A percentile compares a stretch with the other conserved stretches of the same genome.
phyloP scores from a whole-genome alignment of 2,797 vertebrate genomes.

The Darevskia mixta region DNA sequence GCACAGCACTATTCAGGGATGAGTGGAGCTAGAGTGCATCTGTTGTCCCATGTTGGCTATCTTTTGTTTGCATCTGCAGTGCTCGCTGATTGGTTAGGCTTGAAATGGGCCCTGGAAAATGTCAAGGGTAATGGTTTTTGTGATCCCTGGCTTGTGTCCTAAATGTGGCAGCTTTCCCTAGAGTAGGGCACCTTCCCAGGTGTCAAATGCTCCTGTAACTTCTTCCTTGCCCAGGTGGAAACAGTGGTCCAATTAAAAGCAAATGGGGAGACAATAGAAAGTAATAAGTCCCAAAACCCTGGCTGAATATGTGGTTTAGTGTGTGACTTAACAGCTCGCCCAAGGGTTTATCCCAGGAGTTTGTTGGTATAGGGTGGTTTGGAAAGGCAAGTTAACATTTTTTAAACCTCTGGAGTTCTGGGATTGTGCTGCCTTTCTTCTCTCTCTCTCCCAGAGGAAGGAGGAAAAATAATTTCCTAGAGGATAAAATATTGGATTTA shows the following conservation, averaged over 20 bases:
- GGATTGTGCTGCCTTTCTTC: no score
- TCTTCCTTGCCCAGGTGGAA: not conserved
- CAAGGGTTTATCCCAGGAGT: not conserved
- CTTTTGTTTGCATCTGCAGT: no score
- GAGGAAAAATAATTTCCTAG: not conserved
- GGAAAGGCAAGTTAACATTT: not conserved
- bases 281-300: not conserved
- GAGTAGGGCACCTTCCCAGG: constrained; percentile 14
- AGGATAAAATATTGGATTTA: not conserved
- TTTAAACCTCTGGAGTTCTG: no score
- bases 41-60: rapidly evolving
- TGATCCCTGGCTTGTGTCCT: not conserved
- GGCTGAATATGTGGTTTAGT: not conserved
- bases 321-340: not conserved
- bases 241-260: not conserved
- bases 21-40: not conserved
- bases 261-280: not conserved
- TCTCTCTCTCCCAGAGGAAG: not conserved
- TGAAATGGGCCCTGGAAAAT: not conserved
- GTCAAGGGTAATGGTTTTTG: no score
- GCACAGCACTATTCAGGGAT: not conserved
- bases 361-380: not conserved
- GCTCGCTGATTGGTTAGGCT: not conserved
- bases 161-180: not conserved
- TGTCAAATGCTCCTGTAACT: not conserved